Percentiles rank a stretch among this genome's conserved stretches.
phyloP scores from a whole-genome alignment of 2,797 vertebrate genomes.

The Typhlichthys subterraneus region DNA sequence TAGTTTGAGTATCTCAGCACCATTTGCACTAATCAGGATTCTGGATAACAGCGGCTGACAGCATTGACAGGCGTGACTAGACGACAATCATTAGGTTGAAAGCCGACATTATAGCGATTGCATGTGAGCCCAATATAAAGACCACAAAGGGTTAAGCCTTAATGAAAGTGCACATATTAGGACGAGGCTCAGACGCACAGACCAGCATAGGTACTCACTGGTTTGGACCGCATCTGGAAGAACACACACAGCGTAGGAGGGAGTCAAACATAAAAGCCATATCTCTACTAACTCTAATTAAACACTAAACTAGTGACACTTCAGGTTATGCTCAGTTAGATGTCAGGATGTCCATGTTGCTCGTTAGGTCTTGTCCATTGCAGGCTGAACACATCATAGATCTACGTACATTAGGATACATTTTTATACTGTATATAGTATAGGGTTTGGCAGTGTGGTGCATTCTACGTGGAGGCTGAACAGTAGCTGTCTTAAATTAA shows the following conservation, averaged over 20 bases:
- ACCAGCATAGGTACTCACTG: constrained; percentile 66
- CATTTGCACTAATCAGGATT: neutral
- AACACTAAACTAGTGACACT: too few species aligned
- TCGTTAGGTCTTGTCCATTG: too few species aligned
- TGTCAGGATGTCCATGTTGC: too few species aligned
- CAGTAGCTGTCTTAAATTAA: too few species aligned
- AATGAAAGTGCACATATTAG: constrained; percentile 1
- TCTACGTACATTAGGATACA: too few species aligned
- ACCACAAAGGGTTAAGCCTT: neutral
- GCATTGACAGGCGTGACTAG: constrained; percentile 16
- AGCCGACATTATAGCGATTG: neutral
- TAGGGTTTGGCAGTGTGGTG: too few species aligned
- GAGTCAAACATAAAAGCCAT: neutral
- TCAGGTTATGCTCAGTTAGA: too few species aligned
- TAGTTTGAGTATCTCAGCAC: neutral
- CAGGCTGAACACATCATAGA: too few species aligned
- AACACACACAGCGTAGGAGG: constrained; percentile 57
- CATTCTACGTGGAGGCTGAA: too few species aligned
- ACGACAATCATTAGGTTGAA: neutral
- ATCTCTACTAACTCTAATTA: too few species aligned
- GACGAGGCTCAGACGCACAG: constrained; percentile 21
- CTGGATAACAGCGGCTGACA: neutral
- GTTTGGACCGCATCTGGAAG: constrained; percentile 60
- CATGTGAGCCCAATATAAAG: neutral
- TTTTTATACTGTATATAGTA: too few species aligned